phyloP scores from a whole-genome alignment of 2,888 invertebrate species.

The Euzetes globulus region DNA sequence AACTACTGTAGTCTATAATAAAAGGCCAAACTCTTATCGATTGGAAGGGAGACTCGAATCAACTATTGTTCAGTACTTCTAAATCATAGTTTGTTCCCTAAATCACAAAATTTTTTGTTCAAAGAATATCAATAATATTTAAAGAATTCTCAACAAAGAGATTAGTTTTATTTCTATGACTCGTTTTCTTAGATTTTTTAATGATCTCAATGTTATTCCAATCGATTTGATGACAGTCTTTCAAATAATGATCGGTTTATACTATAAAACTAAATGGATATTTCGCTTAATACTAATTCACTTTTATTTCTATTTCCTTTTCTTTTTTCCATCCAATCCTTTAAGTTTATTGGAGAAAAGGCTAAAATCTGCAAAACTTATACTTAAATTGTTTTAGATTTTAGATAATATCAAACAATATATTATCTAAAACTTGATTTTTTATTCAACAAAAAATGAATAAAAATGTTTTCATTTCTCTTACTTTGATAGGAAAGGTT shows the following conservation, averaged over 20 bases:
- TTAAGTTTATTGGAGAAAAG: background rate
- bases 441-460: background rate
- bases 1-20: background rate
- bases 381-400: constrained; percentile 7
- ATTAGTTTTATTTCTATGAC: constrained; percentile 2
- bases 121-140: background rate
- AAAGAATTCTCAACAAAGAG: background rate
- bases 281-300: background rate
- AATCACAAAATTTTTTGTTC: background rate
- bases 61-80: background rate
- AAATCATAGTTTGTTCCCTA: constrained; percentile 5
- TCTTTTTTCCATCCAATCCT: background rate
- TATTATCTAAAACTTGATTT: background rate
- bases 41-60: background rate
- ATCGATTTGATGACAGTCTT: constrained; percentile 25
- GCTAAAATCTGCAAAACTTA: background rate
- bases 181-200: background rate
- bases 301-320: background rate
- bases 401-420: background rate
- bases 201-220: constrained; percentile 23
- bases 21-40: background rate
- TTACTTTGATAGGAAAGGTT: too few relatives aligned
- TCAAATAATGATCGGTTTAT: background rate
- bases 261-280: constrained; percentile 3
- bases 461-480: background rate